Conservation (phyloP, 1,140 invertebrate species). For the Aplysia californica region DNA sequence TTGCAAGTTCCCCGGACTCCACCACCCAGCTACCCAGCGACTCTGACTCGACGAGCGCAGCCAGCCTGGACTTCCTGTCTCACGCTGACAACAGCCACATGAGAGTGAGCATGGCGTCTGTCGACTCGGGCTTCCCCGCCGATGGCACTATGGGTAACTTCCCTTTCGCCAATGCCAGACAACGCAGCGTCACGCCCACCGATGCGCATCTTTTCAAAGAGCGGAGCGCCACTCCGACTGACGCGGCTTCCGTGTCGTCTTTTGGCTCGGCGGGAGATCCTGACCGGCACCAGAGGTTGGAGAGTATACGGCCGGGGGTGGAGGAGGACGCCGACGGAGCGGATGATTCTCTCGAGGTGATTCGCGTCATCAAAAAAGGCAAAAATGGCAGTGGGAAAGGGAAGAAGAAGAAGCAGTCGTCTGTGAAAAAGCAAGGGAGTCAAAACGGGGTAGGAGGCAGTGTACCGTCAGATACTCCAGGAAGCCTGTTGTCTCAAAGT, state of each 20-base stretch:
- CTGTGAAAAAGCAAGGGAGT: background rate
- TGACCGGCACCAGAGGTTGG: conserved; percentile 33
- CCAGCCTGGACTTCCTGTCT: background rate
- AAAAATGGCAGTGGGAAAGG: conserved; percentile 22
- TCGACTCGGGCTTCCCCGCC: conserved; percentile 30
- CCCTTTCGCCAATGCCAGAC: background rate
- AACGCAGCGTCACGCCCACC: conserved; percentile 27
- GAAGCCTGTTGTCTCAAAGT: too few relatives aligned
- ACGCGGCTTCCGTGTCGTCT: conserved; percentile 27
- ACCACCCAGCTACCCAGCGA: conserved; percentile 5
- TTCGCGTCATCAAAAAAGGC: conserved; percentile 29
- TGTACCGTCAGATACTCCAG: background rate
- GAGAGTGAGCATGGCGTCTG: conserved; percentile 19
- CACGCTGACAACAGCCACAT: background rate
- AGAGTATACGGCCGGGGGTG: conserved; percentile 13
- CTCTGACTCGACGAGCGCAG: conserved; percentile 35
- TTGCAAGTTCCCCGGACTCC: background rate
- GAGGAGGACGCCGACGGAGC: conserved; percentile 32
- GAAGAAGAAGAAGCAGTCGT: conserved; percentile 32
- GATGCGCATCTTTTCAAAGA: background rate
- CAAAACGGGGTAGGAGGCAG: background rate
- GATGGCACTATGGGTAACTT: background rate
- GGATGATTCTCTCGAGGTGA: conserved; percentile 40
- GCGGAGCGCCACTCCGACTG: background rate
- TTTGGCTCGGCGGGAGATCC: conserved; percentile 29